A percentile compares a stretch with the other conserved stretches of the same genome.
Conservation (phyloP, 2,888 invertebrate species). For the Pseudeuparius sepicola region DNA sequence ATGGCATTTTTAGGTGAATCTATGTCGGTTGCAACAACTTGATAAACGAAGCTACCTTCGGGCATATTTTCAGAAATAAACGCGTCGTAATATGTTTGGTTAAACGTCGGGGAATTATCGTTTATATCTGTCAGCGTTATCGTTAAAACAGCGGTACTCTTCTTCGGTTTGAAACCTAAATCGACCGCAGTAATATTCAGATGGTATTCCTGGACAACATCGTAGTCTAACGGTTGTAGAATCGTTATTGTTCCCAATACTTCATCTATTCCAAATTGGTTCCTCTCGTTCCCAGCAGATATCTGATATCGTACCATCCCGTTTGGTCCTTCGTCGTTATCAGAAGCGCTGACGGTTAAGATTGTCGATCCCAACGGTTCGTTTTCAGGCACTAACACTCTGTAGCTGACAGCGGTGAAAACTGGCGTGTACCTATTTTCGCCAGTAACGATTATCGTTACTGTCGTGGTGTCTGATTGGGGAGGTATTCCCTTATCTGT, state of each 20-base stretch:
- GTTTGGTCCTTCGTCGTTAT: slow-evolving; percentile 80
- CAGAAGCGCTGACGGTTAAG: slow-evolving; percentile 73
- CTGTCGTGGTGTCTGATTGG: slow-evolving; percentile 62
- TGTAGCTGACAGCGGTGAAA: slow-evolving; percentile 76
- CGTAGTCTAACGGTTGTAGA: slow-evolving; percentile 73
- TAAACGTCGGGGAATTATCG: slow-evolving; percentile 84
- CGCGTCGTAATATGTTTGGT: slow-evolving; percentile 65
- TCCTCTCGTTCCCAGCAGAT: slow-evolving; percentile 70
- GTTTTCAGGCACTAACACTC: slow-evolving; percentile 86
- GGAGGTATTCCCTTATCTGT: slow-evolving; percentile 83
- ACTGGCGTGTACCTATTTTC: slow-evolving; percentile 72
- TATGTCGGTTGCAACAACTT: slow-evolving; percentile 67
- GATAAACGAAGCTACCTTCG: slow-evolving; percentile 61
- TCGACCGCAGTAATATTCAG: slow-evolving; percentile 83
- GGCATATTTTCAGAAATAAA: slow-evolving; percentile 76
- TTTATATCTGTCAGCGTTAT: slow-evolving; percentile 87
- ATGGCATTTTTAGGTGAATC: slow-evolving; percentile 84
- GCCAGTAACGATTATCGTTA: slow-evolving; percentile 72
- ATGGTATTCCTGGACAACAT: slow-evolving; percentile 71
- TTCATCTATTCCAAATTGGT: slow-evolving; percentile 70
- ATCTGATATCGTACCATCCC: slow-evolving; percentile 80
- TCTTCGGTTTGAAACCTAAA: slow-evolving; percentile 68
- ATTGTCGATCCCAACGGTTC: slow-evolving; percentile 79
- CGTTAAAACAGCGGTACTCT: slow-evolving; percentile 69
- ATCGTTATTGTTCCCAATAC: slow-evolving; percentile 72